phyloP scores from a whole-genome alignment of 1,140 invertebrate genomes.

The Charaxes varanes region DNA sequence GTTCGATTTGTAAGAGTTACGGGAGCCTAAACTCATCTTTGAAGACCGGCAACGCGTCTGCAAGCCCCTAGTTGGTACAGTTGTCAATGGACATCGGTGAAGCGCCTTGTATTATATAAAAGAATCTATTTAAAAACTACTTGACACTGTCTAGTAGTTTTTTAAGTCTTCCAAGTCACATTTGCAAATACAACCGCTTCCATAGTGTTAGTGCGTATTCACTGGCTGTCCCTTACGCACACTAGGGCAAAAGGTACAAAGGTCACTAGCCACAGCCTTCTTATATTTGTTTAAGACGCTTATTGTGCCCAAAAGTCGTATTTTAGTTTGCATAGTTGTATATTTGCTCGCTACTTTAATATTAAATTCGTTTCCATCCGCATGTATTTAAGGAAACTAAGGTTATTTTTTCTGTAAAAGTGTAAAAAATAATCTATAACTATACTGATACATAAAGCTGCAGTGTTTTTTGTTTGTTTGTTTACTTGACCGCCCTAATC shows the following conservation, averaged over 20 bases:
- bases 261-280: slow-evolving; percentile 64
- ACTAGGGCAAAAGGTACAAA: slow-evolving; percentile 51
- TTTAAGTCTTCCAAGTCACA: slow-evolving; percentile 40
- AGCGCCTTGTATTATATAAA: no score
- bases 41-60: no score
- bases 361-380: background rate
- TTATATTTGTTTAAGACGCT: slow-evolving; percentile 71
- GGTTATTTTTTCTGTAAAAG: no score
- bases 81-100: no score
- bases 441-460: no score
- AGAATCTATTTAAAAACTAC: no score
- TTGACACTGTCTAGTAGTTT: slow-evolving; percentile 25
- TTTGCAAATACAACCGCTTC: slow-evolving; percentile 62
- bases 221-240: slow-evolving; percentile 58
- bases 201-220: slow-evolving; percentile 38
- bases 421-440: no score
- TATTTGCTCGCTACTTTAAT: slow-evolving; percentile 17
- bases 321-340: slow-evolving; percentile 23
- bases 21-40: no score
- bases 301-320: slow-evolving; percentile 51
- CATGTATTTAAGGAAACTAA: background rate
- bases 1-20: no score
- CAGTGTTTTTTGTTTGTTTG: no score
- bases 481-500: no score
- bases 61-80: no score